Percentiles rank a stretch among this genome's conserved stretches.
These are phyloP conservation scores for Montifringilla adamsi DNA, from an alignment of 2,113 vertebrate species.

Conservation along the genomic window DNA sequence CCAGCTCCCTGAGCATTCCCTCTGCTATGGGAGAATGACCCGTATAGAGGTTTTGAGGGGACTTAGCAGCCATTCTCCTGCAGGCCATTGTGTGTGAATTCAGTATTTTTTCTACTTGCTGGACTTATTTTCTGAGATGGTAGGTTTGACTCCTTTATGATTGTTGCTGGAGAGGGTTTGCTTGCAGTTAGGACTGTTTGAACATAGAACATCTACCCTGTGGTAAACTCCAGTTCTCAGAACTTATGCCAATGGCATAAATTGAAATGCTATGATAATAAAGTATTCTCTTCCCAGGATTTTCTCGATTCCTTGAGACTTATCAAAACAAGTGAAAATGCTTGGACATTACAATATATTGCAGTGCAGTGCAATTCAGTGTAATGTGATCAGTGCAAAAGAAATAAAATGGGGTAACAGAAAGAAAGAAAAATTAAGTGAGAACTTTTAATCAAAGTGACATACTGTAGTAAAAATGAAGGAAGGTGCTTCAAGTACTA, in stretches of 20 bases:
- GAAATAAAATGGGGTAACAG: neutral
- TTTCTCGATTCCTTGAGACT: neutral
- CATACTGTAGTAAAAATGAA: neutral
- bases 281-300: neutral
- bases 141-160: neutral
- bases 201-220: neutral
- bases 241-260: neutral
- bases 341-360: neutral
- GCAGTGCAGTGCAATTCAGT: neutral
- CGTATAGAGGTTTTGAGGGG: fast-evolving
- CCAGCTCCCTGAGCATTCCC: fast-evolving
- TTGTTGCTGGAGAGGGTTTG: neutral
- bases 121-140: neutral
- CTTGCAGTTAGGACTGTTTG: neutral
- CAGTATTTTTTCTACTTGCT: neutral
- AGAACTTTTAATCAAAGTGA: neutral
- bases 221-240: neutral
- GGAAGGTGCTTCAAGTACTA: neutral
- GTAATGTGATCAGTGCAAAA: neutral
- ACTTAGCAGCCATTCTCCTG: neutral
- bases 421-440: neutral
- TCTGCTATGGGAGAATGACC: neutral
- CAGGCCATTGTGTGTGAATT: neutral
- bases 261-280: neutral
- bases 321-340: neutral